Base-by-base conservation (phyloP, 2,113 vertebrate genomes). In the Spermophilus dauricus region DNA sequence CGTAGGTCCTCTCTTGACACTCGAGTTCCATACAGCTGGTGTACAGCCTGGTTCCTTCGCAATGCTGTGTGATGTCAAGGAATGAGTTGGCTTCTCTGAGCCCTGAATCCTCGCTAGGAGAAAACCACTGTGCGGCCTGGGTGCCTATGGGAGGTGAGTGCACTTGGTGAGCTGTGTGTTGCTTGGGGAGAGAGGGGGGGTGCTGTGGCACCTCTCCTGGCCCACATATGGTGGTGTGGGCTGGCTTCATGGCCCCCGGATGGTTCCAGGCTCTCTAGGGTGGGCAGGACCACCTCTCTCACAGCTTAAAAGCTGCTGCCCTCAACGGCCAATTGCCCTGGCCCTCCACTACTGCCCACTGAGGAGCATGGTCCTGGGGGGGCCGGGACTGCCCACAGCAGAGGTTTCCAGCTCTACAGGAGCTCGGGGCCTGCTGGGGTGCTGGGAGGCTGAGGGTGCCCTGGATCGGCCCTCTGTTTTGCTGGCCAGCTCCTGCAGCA, bases 11-110 rank as follows among this genome's bases (percentile, higher is more conserved):
- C 0, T 18, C 86, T 4, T 24, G 18, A 9, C 13, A 26, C 58
- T 22, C 24, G 8, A 9, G 22, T 9, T 3, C 58, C 12, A 42
- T 0, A 24, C 2, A 1, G 73, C 5, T 5, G 14, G 67, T 8
- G 1, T 75, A 42, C 7, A 2, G 16, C 18, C 24, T 30, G 16
- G 30, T n/a, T 34, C 53, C 34, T 30, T 3, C 56, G 53, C 13
- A 0, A 39, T 51, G 30, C 51, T 53, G 24, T 72, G 89, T 30
- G 24, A n/a, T 16, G 34, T 8, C 1, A 39, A 34, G 81, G 11
- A 11, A 9, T 9, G 18, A 4, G 24, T 4, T 16, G 51, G 51
- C 51, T 14, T 53, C 51, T 53, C 51, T 53, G 51, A 53, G 51
- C 51, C 13, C 28, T 4, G 9, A 61, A 17, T 17, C 90, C 56